Conservation (phyloP, 2,888 invertebrate genomes). For the Hyalella azteca region DNA sequence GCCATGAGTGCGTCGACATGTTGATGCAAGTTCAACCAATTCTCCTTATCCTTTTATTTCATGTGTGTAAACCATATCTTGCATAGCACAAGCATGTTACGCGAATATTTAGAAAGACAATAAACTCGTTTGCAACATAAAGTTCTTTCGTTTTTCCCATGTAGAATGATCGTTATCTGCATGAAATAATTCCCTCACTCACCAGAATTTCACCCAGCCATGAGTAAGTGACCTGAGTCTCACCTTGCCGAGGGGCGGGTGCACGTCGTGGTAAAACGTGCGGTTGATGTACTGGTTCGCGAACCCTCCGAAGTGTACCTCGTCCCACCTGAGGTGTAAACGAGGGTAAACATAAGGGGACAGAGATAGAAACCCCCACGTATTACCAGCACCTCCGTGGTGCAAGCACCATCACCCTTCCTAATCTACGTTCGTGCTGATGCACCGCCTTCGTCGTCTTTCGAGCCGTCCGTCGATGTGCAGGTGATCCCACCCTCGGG, state of each 20-base stretch:
- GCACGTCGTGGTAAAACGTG: constrained; percentile 56
- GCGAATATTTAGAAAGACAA: too few species aligned
- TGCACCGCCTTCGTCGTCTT: background rate
- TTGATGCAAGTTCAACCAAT: too few species aligned
- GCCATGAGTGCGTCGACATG: too few species aligned
- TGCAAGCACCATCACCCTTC: background rate
- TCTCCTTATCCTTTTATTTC: too few species aligned
- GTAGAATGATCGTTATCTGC: too few species aligned
- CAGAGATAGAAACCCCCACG: background rate
- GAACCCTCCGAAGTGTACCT: constrained; percentile 57
- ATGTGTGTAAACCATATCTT: too few species aligned
- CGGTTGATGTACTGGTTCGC: constrained; percentile 56
- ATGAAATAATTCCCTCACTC: too few species aligned
- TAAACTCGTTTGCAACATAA: too few species aligned
- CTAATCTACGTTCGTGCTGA: background rate
- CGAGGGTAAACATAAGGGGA: background rate
- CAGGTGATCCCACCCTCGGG: background rate
- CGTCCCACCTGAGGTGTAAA: constrained; percentile 57
- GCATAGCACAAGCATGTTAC: too few species aligned
- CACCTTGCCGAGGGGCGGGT: constrained; percentile 59
- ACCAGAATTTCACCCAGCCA: background rate
- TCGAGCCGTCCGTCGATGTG: background rate
- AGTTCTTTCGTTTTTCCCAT: too few species aligned
- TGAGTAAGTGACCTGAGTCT: background rate
- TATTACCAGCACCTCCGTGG: background rate